Base-by-base conservation (phyloP, 2,888 invertebrate genomes). In the Petrophora chlorosata region DNA sequence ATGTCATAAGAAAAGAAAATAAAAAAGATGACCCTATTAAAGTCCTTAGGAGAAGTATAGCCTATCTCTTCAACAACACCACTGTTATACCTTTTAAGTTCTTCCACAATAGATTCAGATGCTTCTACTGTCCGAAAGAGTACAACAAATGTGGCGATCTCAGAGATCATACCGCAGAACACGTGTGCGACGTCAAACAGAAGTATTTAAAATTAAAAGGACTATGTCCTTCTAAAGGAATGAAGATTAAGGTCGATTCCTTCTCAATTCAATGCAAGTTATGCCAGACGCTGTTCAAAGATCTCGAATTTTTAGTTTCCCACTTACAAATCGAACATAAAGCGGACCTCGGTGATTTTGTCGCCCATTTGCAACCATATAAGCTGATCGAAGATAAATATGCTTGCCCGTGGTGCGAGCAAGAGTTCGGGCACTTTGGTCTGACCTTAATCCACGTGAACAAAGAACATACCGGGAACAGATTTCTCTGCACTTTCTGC, bases 111-210 rank as follows among this genome's bases (percentile, higher is more conserved):
- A 75, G 72, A 38, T 85, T 87, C 35, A 59, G 82, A 15, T 89
- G 88, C 53, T 89, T 87, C 41, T 89, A 85, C 49, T 89, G 89
- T 47, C 61, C 84, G 0, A 76, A 78, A 67, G 80, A 85, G 28
- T 89, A 84, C 34, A 59, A 55, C 0, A 73, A 76, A 8, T 82
- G 84, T 38, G 72, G 79, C 1, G 73, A 74, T 35, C 65, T 89
- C 1, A 82, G 73, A 53, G 64, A 76, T 3, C 89, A 89, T 32
- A 81, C 85, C 1, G 53, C 51, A 0, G 76, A 76, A 15, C 88
- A 89, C 53, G 52, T 73, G 5, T 86, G 85, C 44, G 81, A 85
- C 58, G 73, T 70, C 0, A 72, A 68, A 42, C 59, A 79, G 5
- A 82, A 79, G 52, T 74, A 73, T 2, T 77, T 87, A 78, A 76